phyloP scores from a whole-genome alignment of 2,888 invertebrate genomes.

The Noctua fimbriata region DNA sequence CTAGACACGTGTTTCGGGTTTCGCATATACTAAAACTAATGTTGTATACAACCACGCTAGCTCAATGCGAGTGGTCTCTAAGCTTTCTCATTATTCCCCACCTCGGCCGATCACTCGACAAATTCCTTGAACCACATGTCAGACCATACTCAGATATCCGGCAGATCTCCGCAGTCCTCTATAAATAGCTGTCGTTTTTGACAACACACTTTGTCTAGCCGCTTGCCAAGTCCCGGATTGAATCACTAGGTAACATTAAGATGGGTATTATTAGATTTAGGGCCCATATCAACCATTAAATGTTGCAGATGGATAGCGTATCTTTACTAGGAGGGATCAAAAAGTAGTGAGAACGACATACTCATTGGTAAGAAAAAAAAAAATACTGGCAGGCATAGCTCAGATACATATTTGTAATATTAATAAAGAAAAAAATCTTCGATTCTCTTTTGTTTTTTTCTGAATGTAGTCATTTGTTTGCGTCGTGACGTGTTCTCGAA shows the following conservation, averaged over 20 bases:
- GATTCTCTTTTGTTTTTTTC: too few relatives aligned
- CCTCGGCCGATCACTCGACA: slow-evolving; percentile 9
- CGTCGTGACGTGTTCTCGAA: too few relatives aligned
- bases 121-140: not conserved
- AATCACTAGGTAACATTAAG: slow-evolving; percentile 38
- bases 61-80: too few relatives aligned
- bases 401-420: too few relatives aligned
- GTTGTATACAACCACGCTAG: not conserved
- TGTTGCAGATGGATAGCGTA: not conserved
- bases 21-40: too few relatives aligned
- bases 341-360: too few relatives aligned
- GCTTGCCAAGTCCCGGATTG: slow-evolving; percentile 62
- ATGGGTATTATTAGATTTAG: slow-evolving; percentile 53
- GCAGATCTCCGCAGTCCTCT: slow-evolving; percentile 36
- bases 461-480: too few relatives aligned
- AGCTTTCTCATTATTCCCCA: not conserved
- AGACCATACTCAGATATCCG: slow-evolving; percentile 42
- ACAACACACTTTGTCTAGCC: slow-evolving; percentile 47
- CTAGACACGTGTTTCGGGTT: too few relatives aligned
- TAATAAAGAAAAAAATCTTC: too few relatives aligned
- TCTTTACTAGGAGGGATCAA: too few relatives aligned
- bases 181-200: slow-evolving; percentile 59
- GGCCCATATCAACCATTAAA: slow-evolving; percentile 32
- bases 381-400: too few relatives aligned
- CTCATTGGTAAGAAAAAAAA: too few relatives aligned